Conservation (phyloP, 2,888 invertebrate genomes). For the Lepidocyrtoides sp. region DNA sequence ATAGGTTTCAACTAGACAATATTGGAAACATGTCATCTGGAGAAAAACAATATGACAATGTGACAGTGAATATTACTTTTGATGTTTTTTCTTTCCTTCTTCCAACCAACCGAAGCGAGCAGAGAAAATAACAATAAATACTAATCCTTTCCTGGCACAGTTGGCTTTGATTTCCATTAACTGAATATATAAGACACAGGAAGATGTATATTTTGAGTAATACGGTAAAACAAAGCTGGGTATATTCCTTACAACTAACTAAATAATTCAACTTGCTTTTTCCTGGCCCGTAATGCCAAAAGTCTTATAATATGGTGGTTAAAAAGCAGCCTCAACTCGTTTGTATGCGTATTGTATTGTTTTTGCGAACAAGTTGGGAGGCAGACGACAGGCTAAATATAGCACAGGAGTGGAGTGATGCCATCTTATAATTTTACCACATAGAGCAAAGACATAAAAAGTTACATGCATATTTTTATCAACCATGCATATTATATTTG, state of each 20-base stretch:
- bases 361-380: not conserved
- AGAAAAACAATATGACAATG: not conserved
- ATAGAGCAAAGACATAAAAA: not conserved
- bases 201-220: not conserved
- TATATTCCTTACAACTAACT: too few species aligned
- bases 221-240: not conserved
- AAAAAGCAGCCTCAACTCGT: not conserved
- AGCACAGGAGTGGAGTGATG: conserved; percentile 35
- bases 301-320: not conserved
- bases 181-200: not conserved
- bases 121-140: not conserved
- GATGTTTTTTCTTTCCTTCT: not conserved
- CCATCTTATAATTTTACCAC: conserved; percentile 12
- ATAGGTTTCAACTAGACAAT: too few species aligned
- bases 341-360: not conserved
- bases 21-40: not conserved
- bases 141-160: not conserved
- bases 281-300: not conserved
- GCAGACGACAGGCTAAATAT: conserved; percentile 43
- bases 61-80: not conserved
- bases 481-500: too few species aligned
- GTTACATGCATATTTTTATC: not conserved
- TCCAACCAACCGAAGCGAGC: not conserved
- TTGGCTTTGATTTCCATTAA: conserved; percentile 13
- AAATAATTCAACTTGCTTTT: not conserved